These are phyloP conservation scores for Leucopternis melanops DNA, from an alignment of 2,113 vertebrate species.

Conservation along the genomic window DNA sequence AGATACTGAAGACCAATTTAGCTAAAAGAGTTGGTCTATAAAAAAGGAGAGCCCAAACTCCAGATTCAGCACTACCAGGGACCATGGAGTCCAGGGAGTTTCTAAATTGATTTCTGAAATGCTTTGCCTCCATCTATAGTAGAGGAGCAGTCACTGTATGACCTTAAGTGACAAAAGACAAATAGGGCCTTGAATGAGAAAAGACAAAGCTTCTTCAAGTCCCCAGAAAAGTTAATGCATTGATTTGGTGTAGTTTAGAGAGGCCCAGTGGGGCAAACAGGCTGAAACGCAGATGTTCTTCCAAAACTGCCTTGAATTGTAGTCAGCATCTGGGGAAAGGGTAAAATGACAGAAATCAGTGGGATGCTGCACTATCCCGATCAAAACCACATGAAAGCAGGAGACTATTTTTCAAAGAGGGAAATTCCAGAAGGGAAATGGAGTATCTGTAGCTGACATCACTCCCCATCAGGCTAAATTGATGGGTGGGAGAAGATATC, in stretches of 20 bases:
- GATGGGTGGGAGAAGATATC: not conserved
- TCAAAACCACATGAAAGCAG: conserved; percentile 32
- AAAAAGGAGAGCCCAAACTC: not conserved
- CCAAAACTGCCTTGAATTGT: not conserved
- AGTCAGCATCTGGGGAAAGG: not conserved
- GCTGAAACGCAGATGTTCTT: not conserved
- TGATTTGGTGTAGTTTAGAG: not conserved
- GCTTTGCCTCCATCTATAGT: not conserved
- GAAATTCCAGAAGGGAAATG: conserved; percentile 35
- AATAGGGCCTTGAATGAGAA: not conserved
- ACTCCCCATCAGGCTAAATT: not conserved
- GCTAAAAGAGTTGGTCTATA: not conserved
- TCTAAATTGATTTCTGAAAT: not conserved
- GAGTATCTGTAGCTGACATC: conserved; percentile 15
- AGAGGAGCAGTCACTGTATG: not conserved
- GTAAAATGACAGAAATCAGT: not conserved
- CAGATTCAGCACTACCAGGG: not conserved
- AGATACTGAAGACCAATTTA: not conserved
- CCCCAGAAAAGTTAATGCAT: not conserved
- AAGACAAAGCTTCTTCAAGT: not conserved
- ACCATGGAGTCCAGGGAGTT: not conserved
- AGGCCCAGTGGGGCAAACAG: not conserved
- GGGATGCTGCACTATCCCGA: conserved; percentile 2
- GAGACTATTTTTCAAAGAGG: not conserved
- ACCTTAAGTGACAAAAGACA: not conserved